These are phyloP conservation scores for Idaea dimidiata DNA, from an alignment of 2,888 invertebrate species.

Conservation along the genomic window DNA sequence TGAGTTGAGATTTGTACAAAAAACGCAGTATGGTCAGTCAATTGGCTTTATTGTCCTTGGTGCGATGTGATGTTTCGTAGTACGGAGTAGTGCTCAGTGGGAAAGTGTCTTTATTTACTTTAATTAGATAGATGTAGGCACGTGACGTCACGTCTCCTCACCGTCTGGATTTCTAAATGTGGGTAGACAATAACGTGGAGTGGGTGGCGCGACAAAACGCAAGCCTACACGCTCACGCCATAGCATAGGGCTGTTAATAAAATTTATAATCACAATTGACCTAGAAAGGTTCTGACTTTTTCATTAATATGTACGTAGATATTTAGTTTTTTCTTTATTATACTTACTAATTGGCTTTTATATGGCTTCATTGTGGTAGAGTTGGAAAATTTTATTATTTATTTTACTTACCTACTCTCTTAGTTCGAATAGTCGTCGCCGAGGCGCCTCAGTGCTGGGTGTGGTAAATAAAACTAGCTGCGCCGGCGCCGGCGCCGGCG, in stretches of 20 bases:
- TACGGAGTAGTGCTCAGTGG: neutral
- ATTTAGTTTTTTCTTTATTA: neutral
- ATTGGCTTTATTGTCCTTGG: no score
- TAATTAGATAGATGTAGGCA: conserved; percentile 50
- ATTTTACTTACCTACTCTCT: neutral
- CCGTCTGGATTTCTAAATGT: conserved; percentile 47
- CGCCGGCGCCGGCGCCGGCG: neutral
- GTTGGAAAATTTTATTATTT: neutral
- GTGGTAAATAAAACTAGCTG: neutral
- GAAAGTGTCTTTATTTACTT: conserved; percentile 32
- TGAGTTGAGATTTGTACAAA: no score
- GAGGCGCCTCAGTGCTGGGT: neutral
- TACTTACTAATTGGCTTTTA: neutral
- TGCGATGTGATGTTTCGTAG: neutral
- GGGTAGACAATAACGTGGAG: conserved; percentile 66
- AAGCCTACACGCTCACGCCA: conserved; percentile 58
- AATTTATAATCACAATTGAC: conserved; percentile 25
- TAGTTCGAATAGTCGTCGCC: neutral
- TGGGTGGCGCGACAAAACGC: conserved; percentile 65
- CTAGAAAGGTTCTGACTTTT: conserved; percentile 18
- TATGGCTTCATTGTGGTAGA: neutral
- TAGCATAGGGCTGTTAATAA: conserved; percentile 29
- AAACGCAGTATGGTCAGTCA: no score
- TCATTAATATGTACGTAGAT: conserved; percentile 11
- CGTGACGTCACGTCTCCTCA: conserved; percentile 63